phyloP scores from a whole-genome alignment of 2,113 vertebrate genomes.

The Sinocyclocheilus grahami region DNA sequence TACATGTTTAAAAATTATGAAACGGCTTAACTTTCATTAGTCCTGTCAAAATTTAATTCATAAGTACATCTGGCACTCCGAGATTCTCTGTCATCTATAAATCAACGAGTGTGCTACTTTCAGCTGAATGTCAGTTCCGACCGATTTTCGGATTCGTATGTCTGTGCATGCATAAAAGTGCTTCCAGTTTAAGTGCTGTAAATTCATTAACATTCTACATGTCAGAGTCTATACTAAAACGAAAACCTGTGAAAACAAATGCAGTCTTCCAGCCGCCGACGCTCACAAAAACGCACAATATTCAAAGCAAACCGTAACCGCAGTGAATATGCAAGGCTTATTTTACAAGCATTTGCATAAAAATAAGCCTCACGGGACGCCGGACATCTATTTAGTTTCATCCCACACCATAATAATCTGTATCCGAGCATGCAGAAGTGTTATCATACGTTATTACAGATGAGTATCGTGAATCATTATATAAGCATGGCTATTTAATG shows the following conservation, averaged over 20 bases:
- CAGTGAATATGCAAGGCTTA: background rate
- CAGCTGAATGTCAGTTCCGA: too few species aligned
- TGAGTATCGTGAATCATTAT: background rate
- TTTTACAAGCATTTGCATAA: background rate
- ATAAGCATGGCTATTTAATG: conserved; percentile 38
- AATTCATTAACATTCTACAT: too few species aligned
- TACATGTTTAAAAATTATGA: too few species aligned
- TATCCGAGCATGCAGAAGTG: conserved; percentile 17
- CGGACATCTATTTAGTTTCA: background rate
- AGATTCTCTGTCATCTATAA: too few species aligned
- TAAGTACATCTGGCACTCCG: too few species aligned
- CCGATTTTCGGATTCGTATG: too few species aligned
- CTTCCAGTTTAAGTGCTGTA: too few species aligned
- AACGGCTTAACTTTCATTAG: too few species aligned
- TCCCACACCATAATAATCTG: background rate
- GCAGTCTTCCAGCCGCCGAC: background rate
- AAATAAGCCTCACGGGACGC: background rate
- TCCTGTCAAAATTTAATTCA: too few species aligned
- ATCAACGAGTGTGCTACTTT: too few species aligned
- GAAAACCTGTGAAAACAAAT: background rate
- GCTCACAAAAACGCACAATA: background rate
- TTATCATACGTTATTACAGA: conserved; percentile 15
- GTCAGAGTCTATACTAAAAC: too few species aligned
- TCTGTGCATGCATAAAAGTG: too few species aligned
- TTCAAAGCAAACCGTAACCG: background rate